These are phyloP conservation scores for Platalea minor DNA, from an alignment of 2,797 vertebrate species.

Conservation along the genomic window DNA sequence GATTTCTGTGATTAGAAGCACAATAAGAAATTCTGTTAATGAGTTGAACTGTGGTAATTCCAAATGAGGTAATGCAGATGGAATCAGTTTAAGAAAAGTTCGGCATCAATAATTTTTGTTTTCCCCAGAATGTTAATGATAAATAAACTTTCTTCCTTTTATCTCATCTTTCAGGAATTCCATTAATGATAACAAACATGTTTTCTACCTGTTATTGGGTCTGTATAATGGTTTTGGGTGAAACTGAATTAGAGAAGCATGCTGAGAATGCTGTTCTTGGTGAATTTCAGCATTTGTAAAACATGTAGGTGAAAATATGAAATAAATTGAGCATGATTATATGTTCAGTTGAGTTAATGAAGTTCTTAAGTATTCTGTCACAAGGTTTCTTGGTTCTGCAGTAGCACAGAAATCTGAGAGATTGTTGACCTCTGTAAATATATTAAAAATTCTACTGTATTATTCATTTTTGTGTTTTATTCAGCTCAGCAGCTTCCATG, in stretches of 20 bases:
- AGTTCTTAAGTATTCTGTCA: neutral
- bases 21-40: neutral
- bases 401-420: neutral
- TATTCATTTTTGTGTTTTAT: neutral
- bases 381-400: neutral
- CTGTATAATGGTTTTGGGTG: neutral
- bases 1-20: neutral
- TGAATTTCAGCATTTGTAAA: neutral
- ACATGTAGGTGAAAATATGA: neutral
- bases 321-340: neutral
- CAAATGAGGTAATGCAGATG: neutral
- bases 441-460: neutral
- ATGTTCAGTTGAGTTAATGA: neutral
- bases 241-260: neutral
- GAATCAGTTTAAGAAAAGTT: neutral
- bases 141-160: neutral
- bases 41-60: neutral
- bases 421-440: neutral
- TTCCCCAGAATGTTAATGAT: neutral
- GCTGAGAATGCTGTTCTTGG: neutral
- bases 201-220: neutral
- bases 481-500: neutral
- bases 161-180: neutral
- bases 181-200: neutral
- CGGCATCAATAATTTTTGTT: accelerated